phyloP scores from a whole-genome alignment of 2,888 invertebrate genomes.

The Cephus pulcher region DNA sequence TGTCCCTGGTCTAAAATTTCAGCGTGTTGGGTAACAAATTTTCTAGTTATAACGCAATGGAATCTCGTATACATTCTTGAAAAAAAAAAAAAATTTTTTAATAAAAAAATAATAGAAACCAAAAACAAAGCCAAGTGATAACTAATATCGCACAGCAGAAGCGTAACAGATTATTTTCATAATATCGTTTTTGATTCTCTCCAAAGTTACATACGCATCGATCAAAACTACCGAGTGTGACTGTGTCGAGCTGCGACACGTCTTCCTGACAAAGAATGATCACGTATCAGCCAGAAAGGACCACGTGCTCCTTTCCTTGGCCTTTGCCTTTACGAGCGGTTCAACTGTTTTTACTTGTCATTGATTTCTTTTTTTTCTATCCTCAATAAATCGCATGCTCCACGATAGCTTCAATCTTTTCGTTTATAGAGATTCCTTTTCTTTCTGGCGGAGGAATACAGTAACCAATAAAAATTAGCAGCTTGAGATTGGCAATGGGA shows the following conservation, averaged over 20 bases:
- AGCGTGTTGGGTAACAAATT: not conserved
- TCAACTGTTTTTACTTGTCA: not conserved
- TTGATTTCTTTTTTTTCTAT: not conserved
- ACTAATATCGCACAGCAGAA: not conserved
- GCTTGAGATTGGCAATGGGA: constrained; percentile 25
- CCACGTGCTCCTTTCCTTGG: constrained; percentile 17
- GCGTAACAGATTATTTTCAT: constrained; percentile 47
- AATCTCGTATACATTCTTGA: not conserved
- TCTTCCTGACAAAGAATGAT: constrained; percentile 61
- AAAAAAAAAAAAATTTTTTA: too few relatives aligned
- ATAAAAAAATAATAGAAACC: not conserved
- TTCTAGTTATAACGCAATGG: not conserved
- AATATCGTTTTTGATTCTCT: constrained; percentile 25
- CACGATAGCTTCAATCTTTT: too few relatives aligned
- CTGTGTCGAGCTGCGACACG: constrained; percentile 50
- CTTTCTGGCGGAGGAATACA: too few relatives aligned
- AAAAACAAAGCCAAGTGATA: not conserved
- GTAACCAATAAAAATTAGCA: constrained; percentile 33
- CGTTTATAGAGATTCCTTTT: too few relatives aligned
- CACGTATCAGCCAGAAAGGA: constrained; percentile 36
- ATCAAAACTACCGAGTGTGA: constrained; percentile 51
- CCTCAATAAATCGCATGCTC: too few relatives aligned
- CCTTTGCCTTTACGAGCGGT: not conserved
- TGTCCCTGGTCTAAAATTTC: too few relatives aligned
- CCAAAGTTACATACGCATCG: constrained; percentile 38